Evolutionary conservation across 1,140 invertebrate genomes (phyloP), one percentile per base, ranked within the genome.

Genomic region (Chrysomallon squamiferum): DNA sequence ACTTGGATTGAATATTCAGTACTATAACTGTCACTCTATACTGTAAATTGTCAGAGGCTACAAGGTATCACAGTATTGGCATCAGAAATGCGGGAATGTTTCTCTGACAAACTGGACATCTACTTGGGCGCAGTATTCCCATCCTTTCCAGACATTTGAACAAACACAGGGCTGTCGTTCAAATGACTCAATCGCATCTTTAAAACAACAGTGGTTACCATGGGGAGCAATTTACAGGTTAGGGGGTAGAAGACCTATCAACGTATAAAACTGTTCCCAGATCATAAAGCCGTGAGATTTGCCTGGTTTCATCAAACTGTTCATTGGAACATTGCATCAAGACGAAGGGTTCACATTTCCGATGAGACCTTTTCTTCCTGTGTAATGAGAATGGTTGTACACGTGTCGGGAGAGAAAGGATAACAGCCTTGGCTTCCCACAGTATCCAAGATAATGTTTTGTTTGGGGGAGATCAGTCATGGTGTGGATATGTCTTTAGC

Each of bases 401-500:
- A 50, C 7, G 49, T 50, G 67, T 62, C 2, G 61, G 41, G 59
- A 54, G 63, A 32, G 11, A 68, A 20, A 63, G 30, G 33, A 62
- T 45, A 27, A 68, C 60, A 58, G 52, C 45, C n/a, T 49, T 62
- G 30, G 60, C 38, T 27, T 57, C 57, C 15, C 61, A 30, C 18
- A 62, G 57, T n/a, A 62, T 67, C 29, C 30, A 32, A 0, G n/a
- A 59, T n/a, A 62, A 35, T 3, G 66, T 59, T 47, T 60, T 35
- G 15, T 65, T 30, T 20, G 62, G 58, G 59, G 59, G 15, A 47
- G 49, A 35, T 58, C 59, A 22, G 50, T 69, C n/a, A 65, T 69
- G 62, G 59, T 69, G 2, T 62, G n/a, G n/a, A n/a, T n/a, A n/a
- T n/a, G n/a, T n/a, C n/a, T n/a, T n/a, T n/a, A n/a, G n/a, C n/a